Conservation (phyloP, 2,888 invertebrate genomes). For the Sminthurides aquaticus region DNA sequence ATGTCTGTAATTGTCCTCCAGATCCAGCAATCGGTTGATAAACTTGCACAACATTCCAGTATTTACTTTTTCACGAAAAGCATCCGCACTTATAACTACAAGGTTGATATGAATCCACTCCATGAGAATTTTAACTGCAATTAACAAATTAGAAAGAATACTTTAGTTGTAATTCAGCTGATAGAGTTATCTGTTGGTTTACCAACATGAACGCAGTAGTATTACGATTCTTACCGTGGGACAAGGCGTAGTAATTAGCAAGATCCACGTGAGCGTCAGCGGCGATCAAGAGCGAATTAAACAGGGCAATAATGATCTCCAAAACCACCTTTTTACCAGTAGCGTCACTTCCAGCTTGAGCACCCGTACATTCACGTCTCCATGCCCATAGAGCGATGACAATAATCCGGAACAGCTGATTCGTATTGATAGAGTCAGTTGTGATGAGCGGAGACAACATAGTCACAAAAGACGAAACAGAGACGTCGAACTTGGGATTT, state of each 20-base stretch:
- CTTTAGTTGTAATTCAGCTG: neutral
- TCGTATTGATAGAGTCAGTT: constrained; percentile 28
- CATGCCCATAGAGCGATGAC: constrained; percentile 36
- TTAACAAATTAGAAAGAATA: neutral
- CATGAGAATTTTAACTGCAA: constrained; percentile 36
- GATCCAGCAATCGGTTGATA: constrained; percentile 30
- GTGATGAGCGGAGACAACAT: constrained; percentile 27
- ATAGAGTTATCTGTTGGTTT: neutral
- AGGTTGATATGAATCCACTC: constrained; percentile 32
- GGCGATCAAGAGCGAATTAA: constrained; percentile 29
- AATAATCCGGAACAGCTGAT: constrained; percentile 32
- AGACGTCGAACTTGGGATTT: neutral
- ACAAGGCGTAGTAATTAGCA: constrained; percentile 22
- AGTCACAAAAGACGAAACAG: constrained; percentile 1
- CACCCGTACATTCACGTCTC: constrained; percentile 28
- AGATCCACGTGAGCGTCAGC: constrained; percentile 25
- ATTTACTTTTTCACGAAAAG: constrained; percentile 24
- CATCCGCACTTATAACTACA: constrained; percentile 10
- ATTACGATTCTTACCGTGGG: constrained; percentile 30
- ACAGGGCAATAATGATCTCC: constrained; percentile 31
- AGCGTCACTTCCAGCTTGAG: neutral
- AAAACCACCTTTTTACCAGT: constrained; percentile 4
- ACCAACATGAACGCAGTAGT: neutral
- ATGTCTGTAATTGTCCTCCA: constrained; percentile 19
- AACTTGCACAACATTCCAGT: constrained; percentile 28